Conservation (phyloP, 2,888 invertebrate species). For the Dugesia japonica region DNA sequence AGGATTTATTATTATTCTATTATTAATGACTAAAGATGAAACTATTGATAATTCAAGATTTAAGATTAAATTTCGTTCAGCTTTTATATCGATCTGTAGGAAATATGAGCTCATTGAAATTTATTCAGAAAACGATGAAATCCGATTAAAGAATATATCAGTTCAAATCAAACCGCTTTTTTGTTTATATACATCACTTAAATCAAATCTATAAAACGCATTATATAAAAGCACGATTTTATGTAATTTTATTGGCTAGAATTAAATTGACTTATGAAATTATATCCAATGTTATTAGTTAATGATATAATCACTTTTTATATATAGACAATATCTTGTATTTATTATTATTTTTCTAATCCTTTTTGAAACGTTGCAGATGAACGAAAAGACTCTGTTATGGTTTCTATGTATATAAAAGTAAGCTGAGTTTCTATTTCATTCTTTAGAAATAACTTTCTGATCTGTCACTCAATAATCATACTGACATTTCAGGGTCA, state of each 20-base stretch:
- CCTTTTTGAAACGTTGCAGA: neutral
- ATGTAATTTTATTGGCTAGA: neutral
- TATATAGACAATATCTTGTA: neutral
- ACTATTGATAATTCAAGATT: too few relatives aligned
- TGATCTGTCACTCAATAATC: neutral
- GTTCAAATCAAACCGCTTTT: too few relatives aligned
- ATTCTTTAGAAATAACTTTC: neutral
- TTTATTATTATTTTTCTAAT: neutral
- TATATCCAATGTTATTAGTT: neutral
- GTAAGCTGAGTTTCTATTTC: neutral
- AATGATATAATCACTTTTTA: neutral
- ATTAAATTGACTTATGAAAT: neutral
- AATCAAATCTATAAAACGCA: neutral
- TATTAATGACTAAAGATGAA: too few relatives aligned
- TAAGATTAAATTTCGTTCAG: too few relatives aligned
- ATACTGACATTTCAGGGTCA: neutral
- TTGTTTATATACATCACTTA: neutral
- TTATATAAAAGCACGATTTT: constrained; percentile 16
- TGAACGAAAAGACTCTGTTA: neutral
- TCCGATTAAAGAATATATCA: too few relatives aligned
- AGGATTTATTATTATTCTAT: too few relatives aligned
- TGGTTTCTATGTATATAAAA: neutral
- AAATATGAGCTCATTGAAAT: too few relatives aligned
- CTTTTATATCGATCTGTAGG: too few relatives aligned
- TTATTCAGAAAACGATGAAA: too few relatives aligned